Conservation (phyloP, 1,140 invertebrate genomes). For the Acyrthosiphon pisum region DNA sequence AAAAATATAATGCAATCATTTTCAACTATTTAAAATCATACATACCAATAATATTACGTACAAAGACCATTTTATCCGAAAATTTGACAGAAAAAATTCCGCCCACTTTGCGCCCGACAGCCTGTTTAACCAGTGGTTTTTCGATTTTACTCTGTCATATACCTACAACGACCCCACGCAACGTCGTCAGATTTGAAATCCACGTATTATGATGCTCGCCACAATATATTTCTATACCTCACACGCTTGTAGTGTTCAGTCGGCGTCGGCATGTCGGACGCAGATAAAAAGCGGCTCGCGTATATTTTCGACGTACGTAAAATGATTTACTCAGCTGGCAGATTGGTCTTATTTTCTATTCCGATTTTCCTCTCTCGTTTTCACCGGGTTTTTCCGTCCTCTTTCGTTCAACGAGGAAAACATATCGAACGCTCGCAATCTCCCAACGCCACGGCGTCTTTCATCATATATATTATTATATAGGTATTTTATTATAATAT, state of each 20-base stretch:
- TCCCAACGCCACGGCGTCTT: background rate
- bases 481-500: too few relatives aligned
- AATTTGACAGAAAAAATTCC: background rate
- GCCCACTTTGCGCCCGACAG: background rate
- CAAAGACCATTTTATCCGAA: background rate
- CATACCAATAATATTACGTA: background rate
- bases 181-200: background rate
- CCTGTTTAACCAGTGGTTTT: background rate
- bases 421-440: background rate
- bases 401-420: background rate
- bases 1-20: background rate
- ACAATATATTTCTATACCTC: background rate
- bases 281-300: background rate
- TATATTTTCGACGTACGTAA: background rate
- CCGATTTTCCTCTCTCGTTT: background rate
- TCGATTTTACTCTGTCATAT: background rate
- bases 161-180: background rate
- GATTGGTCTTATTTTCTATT: background rate
- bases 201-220: background rate
- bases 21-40: background rate
- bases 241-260: background rate
- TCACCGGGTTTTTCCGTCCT: background rate
- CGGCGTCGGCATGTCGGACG: background rate
- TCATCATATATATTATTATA: background rate
- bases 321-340: slow-evolving; percentile 10